These are phyloP conservation scores for Tuberolachnus salignus DNA, from an alignment of 2,888 invertebrate genomes.

Conservation along the genomic window DNA sequence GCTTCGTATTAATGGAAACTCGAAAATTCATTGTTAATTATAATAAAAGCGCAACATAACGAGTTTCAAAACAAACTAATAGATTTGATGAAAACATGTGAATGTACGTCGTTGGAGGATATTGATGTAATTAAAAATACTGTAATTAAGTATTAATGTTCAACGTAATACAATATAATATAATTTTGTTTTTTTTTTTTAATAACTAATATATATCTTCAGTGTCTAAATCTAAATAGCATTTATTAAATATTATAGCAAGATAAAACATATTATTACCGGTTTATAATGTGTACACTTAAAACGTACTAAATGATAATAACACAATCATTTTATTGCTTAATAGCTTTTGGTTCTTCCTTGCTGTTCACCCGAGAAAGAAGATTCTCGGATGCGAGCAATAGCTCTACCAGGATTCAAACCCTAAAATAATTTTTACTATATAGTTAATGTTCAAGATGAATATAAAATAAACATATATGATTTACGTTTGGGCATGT, in stretches of 20 bases:
- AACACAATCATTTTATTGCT: conserved; percentile 38
- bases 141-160: conserved; percentile 60
- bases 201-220: background rate
- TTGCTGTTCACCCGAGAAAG: conserved; percentile 84
- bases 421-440: conserved; percentile 66
- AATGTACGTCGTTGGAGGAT: conserved; percentile 64
- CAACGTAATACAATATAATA: conserved; percentile 22
- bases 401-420: conserved; percentile 94
- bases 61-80: conserved; percentile 69
- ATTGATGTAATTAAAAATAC: conserved; percentile 61
- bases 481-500: conserved; percentile 86
- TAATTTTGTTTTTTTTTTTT: conserved; percentile 8
- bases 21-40: conserved; percentile 70
- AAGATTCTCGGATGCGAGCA: conserved; percentile 93
- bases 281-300: background rate
- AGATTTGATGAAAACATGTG: conserved; percentile 66
- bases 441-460: conserved; percentile 25
- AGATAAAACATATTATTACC: background rate
- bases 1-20: conserved; percentile 72
- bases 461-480: background rate
- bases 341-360: conserved; percentile 66
- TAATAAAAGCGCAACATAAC: conserved; percentile 69
- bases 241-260: too few relatives aligned
- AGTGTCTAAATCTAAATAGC: conserved; percentile 7
- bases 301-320: conserved; percentile 42